phyloP scores from a whole-genome alignment of 2,888 invertebrate genomes.

The Teleiodes luculella region DNA sequence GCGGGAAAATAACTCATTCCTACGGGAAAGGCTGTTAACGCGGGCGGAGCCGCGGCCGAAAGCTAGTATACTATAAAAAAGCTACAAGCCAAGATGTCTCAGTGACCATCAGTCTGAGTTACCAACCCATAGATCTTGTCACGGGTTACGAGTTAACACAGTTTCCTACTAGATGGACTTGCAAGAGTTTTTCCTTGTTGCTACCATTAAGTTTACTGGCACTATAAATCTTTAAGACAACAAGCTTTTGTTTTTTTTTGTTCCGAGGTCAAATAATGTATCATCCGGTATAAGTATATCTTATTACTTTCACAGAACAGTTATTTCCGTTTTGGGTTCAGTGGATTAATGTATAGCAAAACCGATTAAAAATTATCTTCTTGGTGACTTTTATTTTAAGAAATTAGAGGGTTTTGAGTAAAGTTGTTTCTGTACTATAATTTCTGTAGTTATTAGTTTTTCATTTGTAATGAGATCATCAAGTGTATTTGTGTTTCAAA shows the following conservation, averaged over 20 bases:
- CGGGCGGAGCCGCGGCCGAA: neutral
- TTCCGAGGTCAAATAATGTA: slow-evolving; percentile 4
- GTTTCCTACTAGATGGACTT: slow-evolving; percentile 38
- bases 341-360: no score
- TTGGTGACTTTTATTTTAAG: no score
- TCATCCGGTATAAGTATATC: neutral
- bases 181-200: slow-evolving; percentile 66
- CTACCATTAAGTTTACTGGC: slow-evolving; percentile 60
- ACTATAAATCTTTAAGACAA: slow-evolving; percentile 56
- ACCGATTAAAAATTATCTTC: no score
- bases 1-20: no score
- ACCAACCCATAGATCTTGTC: slow-evolving; percentile 8
- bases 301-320: neutral
- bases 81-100: neutral
- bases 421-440: no score
- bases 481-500: no score
- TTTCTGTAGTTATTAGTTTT: no score
- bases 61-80: neutral
- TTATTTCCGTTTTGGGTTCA: no score
- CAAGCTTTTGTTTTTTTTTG: slow-evolving; percentile 46
- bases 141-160: slow-evolving; percentile 34
- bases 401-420: no score
- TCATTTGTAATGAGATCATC: no score
- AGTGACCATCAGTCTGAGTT: neutral
- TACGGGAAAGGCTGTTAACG: no score